A percentile compares a stretch with the other conserved stretches of the same genome.
phyloP scores from a whole-genome alignment of 2,797 vertebrate species.

The Pristis pectinata region DNA sequence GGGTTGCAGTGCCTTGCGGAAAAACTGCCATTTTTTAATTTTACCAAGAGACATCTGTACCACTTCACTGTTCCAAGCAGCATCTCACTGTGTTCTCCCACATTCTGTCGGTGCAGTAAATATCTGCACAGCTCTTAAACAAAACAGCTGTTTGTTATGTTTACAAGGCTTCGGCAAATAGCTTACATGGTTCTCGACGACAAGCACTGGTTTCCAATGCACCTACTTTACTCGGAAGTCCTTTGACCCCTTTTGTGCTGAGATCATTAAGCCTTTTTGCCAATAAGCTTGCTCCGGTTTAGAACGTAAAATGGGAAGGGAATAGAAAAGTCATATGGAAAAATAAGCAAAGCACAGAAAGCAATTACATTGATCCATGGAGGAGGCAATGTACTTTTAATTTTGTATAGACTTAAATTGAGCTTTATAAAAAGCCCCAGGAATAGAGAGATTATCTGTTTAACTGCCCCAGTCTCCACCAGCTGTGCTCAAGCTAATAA shows the following conservation, averaged over 20 bases:
- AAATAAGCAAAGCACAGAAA: not conserved
- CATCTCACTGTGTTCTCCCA: not conserved
- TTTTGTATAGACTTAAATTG: constrained; percentile 31
- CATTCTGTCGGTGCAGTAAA: not conserved
- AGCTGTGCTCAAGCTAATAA: constrained; percentile 15
- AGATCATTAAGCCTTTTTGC: not conserved
- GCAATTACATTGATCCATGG: constrained; percentile 13
- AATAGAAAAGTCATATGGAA: not conserved
- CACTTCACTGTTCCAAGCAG: not conserved
- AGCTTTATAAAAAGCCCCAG: constrained; percentile 38
- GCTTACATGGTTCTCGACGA: not conserved
- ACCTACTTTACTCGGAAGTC: not conserved
- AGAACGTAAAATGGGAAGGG: not conserved
- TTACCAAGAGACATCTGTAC: not conserved
- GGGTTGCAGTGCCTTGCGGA: not conserved
- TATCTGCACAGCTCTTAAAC: constrained; percentile 14
- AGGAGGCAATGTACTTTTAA: constrained; percentile 31
- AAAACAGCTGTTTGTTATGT: constrained; percentile 5
- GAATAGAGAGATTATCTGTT: constrained; percentile 34
- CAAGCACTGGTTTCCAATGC: not conserved
- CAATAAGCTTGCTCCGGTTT: not conserved
- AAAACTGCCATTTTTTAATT: not conserved
- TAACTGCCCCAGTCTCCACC: constrained; percentile 28
- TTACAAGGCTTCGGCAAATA: not conserved
- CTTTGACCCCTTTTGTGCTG: not conserved